These are phyloP conservation scores for Papilio aristodemus DNA, from an alignment of 1,140 invertebrate species.

Conservation along the genomic window DNA sequence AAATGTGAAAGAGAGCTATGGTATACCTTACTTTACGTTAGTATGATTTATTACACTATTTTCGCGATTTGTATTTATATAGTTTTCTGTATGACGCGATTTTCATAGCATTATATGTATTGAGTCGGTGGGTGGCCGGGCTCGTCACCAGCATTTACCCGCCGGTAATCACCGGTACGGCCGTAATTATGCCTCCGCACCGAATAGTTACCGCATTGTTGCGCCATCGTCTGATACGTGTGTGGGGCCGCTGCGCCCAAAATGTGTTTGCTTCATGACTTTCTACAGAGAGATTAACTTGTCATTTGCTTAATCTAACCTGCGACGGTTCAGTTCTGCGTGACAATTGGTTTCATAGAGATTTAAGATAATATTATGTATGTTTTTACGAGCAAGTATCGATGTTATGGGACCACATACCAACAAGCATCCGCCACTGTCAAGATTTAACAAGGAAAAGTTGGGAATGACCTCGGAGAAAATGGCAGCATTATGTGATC, in stretches of 20 bases:
- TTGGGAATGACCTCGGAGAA: too few species aligned
- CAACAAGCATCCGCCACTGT: too few species aligned
- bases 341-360: background rate
- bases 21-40: too few species aligned
- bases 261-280: slow-evolving; percentile 23
- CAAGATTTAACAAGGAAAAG: too few species aligned
- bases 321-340: background rate
- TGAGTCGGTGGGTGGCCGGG: slow-evolving; percentile 50
- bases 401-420: too few species aligned
- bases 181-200: slow-evolving; percentile 64
- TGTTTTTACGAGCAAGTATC: too few species aligned
- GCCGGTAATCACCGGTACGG: slow-evolving; percentile 55
- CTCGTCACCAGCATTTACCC: slow-evolving; percentile 47
- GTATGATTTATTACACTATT: too few species aligned
- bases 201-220: slow-evolving; percentile 66
- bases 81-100: background rate
- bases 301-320: slow-evolving; percentile 18
- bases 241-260: slow-evolving; percentile 46
- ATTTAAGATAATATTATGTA: background rate
- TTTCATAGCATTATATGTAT: background rate
- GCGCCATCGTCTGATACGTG: slow-evolving; percentile 52
- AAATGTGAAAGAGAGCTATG: too few species aligned
- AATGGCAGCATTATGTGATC: too few species aligned
- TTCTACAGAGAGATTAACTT: slow-evolving; percentile 9
- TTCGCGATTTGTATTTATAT: background rate